A percentile compares a stretch with the other conserved stretches of the same genome.
Evolutionary conservation across 2,888 invertebrate species (phyloP).

Genomic region (Cosmopolites sordidus): DNA sequence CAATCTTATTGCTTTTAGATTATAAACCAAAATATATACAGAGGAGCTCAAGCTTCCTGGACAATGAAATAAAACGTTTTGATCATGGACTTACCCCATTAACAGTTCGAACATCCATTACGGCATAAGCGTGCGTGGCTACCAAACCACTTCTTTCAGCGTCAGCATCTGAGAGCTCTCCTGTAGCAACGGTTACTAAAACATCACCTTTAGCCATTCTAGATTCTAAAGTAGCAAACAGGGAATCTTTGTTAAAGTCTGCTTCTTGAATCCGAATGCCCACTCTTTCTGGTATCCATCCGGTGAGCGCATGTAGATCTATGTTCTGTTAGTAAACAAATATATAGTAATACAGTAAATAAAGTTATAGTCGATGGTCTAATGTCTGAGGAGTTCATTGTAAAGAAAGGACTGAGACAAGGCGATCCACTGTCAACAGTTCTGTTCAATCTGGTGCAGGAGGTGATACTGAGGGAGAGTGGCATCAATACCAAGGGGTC

Average conservation of each 20-base stretch:
- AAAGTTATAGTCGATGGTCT: too few species aligned
- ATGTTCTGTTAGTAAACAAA: too few species aligned
- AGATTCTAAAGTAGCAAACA: slow-evolving; percentile 70
- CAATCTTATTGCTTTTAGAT: too few species aligned
- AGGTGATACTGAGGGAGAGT: too few species aligned
- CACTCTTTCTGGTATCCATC: slow-evolving; percentile 92
- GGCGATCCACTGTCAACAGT: too few species aligned
- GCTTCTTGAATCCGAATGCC: slow-evolving; percentile 61
- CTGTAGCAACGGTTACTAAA: slow-evolving; percentile 80
- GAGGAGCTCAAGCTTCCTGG: neutral
- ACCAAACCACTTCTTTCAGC: slow-evolving; percentile 88
- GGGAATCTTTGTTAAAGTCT: slow-evolving; percentile 65
- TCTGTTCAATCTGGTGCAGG: too few species aligned
- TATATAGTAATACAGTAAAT: too few species aligned
- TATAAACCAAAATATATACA: neutral
- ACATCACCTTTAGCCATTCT: slow-evolving; percentile 75
- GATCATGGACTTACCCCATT: slow-evolving; percentile 38
- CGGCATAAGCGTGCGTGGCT: slow-evolving; percentile 89
- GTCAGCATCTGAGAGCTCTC: slow-evolving; percentile 68
- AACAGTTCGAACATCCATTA: slow-evolving; percentile 74
- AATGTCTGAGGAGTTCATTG: too few species aligned
- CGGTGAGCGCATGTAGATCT: slow-evolving; percentile 90
- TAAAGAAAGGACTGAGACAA: too few species aligned
- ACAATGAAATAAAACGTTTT: neutral
- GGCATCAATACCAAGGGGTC: too few species aligned